Conservation (phyloP, 2,113 vertebrate genomes). For the Charina bottae region DNA sequence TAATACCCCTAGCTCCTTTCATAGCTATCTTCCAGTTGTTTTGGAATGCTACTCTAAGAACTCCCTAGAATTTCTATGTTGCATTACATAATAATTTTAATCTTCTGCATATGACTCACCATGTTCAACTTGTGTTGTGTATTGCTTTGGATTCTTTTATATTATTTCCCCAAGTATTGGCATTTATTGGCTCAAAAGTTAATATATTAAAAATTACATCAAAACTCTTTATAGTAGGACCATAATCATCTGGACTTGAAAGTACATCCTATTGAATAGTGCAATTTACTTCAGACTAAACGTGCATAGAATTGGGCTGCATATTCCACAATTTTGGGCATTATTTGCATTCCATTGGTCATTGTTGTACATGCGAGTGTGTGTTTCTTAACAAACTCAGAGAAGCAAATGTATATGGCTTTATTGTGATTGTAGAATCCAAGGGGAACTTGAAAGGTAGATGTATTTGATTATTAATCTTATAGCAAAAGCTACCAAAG, state of each 20-base stretch:
- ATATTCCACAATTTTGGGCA: conserved; percentile 44
- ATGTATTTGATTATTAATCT: background rate
- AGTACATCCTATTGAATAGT: background rate
- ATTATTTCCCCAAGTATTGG: conserved; percentile 1
- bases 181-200: background rate
- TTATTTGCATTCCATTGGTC: conserved; percentile 46
- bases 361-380: background rate
- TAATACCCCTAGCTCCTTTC: background rate
- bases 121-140: background rate
- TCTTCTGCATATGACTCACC: background rate
- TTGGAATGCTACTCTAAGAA: background rate
- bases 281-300: background rate
- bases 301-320: background rate
- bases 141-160: conserved; percentile 3
- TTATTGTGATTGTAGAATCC: background rate
- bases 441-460: background rate
- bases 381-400: conserved; percentile 36
- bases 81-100: background rate
- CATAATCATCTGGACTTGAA: background rate
- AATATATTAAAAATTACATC: background rate
- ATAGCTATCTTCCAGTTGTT: background rate
- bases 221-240: conserved; percentile 49
- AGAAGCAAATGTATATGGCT: background rate
- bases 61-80: background rate
- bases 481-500: background rate